A percentile compares a stretch with the other conserved stretches of the same genome.
Evolutionary conservation across 2,888 invertebrate genomes (phyloP).

Genomic region (Norana najaformis): DNA sequence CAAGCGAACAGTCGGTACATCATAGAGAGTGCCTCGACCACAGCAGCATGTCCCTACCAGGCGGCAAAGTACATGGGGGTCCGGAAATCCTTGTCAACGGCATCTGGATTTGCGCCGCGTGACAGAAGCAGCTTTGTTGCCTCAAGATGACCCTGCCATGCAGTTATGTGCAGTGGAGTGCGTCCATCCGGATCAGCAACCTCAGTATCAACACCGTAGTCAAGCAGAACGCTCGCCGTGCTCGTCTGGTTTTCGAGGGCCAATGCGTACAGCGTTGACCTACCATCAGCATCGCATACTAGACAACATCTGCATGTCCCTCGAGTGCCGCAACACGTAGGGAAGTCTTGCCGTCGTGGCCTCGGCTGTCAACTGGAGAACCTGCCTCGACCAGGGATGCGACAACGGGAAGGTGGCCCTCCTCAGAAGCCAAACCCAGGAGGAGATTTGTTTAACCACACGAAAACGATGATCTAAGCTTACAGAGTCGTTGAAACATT

Average conservation of each 20-base stretch:
- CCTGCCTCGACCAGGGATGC: constrained; percentile 44
- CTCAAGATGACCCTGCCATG: constrained; percentile 86
- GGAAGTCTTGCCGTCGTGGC: constrained; percentile 71
- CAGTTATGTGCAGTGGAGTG: constrained; percentile 74
- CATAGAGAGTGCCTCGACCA: constrained; percentile 75
- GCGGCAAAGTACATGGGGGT: constrained; percentile 92
- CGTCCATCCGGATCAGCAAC: constrained; percentile 61
- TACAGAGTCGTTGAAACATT: too few species aligned
- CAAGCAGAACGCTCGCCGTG: constrained; percentile 57
- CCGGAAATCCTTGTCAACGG: constrained; percentile 65
- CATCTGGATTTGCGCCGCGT: constrained; percentile 82
- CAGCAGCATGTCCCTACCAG: constrained; percentile 88
- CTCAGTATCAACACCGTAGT: constrained; percentile 58
- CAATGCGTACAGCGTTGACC: constrained; percentile 88
- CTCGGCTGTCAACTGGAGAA: constrained; percentile 69
- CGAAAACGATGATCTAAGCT: too few species aligned
- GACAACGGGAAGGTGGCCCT: constrained; percentile 54
- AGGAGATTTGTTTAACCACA: too few species aligned
- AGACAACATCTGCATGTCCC: constrained; percentile 64
- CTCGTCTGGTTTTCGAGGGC: constrained; percentile 65
- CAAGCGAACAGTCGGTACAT: too few species aligned
- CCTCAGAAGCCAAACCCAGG: constrained; percentile 80
- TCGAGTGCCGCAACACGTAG: constrained; percentile 67
- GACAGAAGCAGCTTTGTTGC: constrained; percentile 84
- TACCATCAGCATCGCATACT: constrained; percentile 84